phyloP scores from a whole-genome alignment of 1,140 invertebrate species.

The Chironomus tepperi region DNA sequence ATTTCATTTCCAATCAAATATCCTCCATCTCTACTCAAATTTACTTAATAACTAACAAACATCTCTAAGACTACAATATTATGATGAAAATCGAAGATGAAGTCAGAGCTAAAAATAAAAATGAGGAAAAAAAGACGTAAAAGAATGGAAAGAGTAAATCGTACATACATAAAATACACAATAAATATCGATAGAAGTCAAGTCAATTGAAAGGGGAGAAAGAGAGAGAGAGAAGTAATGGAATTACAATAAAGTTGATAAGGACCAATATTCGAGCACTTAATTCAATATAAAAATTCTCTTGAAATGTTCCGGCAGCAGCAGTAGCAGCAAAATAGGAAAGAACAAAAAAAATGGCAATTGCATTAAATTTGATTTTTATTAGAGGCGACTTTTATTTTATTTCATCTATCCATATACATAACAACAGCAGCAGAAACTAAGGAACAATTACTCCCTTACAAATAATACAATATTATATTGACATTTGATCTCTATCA shows the following conservation, averaged over 20 bases:
- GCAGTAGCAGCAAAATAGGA: background rate
- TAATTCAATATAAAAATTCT: constrained; percentile 21
- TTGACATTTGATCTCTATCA: background rate
- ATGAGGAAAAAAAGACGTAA: background rate
- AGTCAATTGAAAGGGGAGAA: background rate
- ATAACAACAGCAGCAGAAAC: background rate
- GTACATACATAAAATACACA: too few species aligned
- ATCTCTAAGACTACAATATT: too few species aligned
- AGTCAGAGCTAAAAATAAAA: background rate
- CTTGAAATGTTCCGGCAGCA: background rate
- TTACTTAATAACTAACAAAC: too few species aligned
- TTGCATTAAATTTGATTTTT: constrained; percentile 24
- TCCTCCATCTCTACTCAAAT: too few species aligned
- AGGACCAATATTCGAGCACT: constrained; percentile 10
- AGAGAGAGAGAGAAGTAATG: background rate
- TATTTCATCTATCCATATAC: background rate
- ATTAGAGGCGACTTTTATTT: constrained; percentile 16
- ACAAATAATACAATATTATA: background rate
- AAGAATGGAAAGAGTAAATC: background rate
- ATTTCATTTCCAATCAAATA: too few species aligned
- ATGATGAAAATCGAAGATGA: too few species aligned
- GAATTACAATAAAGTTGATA: constrained; percentile 4
- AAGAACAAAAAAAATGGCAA: background rate
- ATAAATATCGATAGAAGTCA: too few species aligned
- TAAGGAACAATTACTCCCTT: background rate